A percentile compares a stretch with the other conserved stretches of the same genome.
Evolutionary conservation across 2,888 invertebrate genomes (phyloP).

Genomic region (Mythimna impura): DNA sequence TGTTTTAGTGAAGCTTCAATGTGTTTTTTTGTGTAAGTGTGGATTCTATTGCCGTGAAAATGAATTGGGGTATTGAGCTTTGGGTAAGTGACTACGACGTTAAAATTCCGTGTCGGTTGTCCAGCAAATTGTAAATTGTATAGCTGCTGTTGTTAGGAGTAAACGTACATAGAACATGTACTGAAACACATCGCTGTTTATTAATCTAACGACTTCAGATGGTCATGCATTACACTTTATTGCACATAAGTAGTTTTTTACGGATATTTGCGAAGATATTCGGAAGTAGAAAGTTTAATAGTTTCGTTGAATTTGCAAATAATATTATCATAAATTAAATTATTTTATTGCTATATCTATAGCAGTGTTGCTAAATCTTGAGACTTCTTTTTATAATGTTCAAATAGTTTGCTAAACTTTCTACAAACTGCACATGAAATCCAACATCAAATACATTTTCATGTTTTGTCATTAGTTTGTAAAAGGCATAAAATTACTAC

Average conservation of each 20-base stretch:
- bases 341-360: not conserved
- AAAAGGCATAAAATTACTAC: not conserved
- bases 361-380: not conserved
- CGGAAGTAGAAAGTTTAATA: constrained; percentile 50
- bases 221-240: not conserved
- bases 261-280: constrained; percentile 12
- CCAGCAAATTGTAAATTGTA: constrained; percentile 61
- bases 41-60: constrained; percentile 85
- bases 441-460: not conserved
- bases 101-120: constrained; percentile 64
- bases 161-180: constrained; percentile 34
- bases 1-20: constrained; percentile 86
- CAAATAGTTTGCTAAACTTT: constrained; percentile 29
- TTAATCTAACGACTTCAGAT: constrained; percentile 8
- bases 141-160: constrained; percentile 57
- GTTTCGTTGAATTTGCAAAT: constrained; percentile 35
- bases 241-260: not conserved
- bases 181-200: constrained; percentile 5
- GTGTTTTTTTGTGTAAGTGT: constrained; percentile 87
- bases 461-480: constrained; percentile 1
- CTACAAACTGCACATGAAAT: constrained; percentile 6
- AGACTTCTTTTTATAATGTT: not conserved
- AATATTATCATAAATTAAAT: constrained; percentile 22
- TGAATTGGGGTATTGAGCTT: constrained; percentile 93
- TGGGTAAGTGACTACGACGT: constrained; percentile 89